Base-by-base conservation (phyloP, 2,113 vertebrate species). In the Hydrolagus affinis region DNA sequence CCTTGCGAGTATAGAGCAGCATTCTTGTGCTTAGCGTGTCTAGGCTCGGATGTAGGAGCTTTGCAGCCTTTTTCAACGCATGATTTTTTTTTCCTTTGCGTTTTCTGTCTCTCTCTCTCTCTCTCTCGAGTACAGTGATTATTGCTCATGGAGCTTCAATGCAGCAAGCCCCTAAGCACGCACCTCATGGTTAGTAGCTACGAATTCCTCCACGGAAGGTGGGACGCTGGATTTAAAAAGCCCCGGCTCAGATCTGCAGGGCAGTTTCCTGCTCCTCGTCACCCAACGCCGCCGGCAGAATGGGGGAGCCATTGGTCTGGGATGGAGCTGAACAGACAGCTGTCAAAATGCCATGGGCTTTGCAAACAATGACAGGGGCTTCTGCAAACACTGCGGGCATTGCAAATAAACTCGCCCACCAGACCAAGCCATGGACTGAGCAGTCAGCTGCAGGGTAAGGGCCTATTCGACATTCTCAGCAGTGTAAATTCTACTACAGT, bases 1-100 rank as follows among this genome's bases (percentile, higher is more conserved):
- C 95, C 95, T 96, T 95, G 95, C 94, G 93, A 93, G 95, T 95
- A 96, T 95, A 96, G 94, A 96, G 94, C 94, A 92, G 95, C 95
- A 96, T 96, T 96, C 95, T 96, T 95, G 94, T 93, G 94, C 93
- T 96, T 90, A 88, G 92, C 93, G 91, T 89, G 89, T 94, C 93
- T 94, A 95, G 94, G 94, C 93, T 94, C 93, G 89, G 92, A 94
- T 90, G 69, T 85, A 68, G 72, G 72, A 85, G 70, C 85, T 72
- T 44, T 85, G 72, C 44, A 59, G 72, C 69, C 44, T 72, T 70
- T 57, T 30, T 6, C 85, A 59, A 30, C 85, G 72, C 85, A 64
- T 71, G 71, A 62, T 71, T 74, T 62, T 28, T 85, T 85, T 57
- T 62, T n/a, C n/a, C n/a, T 70, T 64, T 44, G 44, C 44, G 2